These are phyloP conservation scores for Subacronicta megacephala DNA, from an alignment of 2,888 invertebrate genomes.

Conservation along the genomic window DNA sequence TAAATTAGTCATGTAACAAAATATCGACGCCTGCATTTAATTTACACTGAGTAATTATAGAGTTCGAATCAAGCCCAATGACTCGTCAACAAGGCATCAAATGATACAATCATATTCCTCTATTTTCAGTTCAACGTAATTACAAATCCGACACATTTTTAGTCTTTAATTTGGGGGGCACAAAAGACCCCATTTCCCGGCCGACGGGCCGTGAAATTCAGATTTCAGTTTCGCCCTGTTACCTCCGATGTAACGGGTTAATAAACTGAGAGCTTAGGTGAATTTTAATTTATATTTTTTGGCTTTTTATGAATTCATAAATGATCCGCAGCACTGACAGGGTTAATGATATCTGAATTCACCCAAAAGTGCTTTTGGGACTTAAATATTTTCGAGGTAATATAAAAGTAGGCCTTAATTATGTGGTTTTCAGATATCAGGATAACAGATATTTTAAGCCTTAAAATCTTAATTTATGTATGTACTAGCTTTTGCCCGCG, in stretches of 20 bases:
- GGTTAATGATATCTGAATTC: constrained; percentile 44
- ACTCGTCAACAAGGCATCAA: constrained; percentile 11
- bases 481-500: too few relatives aligned
- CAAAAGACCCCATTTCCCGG: constrained; percentile 62
- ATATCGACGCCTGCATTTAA: background rate
- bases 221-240: constrained; percentile 67
- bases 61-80: background rate
- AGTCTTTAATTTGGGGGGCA: constrained; percentile 57
- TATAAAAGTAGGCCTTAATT: too few relatives aligned
- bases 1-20: background rate
- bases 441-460: too few relatives aligned
- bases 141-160: constrained; percentile 60
- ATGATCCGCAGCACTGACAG: constrained; percentile 18
- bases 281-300: constrained; percentile 56
- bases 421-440: too few relatives aligned
- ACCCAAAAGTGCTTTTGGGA: constrained; percentile 20
- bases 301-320: constrained; percentile 35
- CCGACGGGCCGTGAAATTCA: constrained; percentile 64
- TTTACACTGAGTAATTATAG: constrained; percentile 3
- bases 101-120: constrained; percentile 23
- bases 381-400: background rate
- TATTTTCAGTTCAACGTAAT: constrained; percentile 43
- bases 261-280: constrained; percentile 57
- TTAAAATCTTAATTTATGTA: too few relatives aligned
- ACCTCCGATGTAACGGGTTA: constrained; percentile 63